Percentiles rank a stretch among this genome's conserved stretches.
Evolutionary conservation across 2,888 invertebrate species (phyloP).

Genomic region (Electrophaes corylata): DNA sequence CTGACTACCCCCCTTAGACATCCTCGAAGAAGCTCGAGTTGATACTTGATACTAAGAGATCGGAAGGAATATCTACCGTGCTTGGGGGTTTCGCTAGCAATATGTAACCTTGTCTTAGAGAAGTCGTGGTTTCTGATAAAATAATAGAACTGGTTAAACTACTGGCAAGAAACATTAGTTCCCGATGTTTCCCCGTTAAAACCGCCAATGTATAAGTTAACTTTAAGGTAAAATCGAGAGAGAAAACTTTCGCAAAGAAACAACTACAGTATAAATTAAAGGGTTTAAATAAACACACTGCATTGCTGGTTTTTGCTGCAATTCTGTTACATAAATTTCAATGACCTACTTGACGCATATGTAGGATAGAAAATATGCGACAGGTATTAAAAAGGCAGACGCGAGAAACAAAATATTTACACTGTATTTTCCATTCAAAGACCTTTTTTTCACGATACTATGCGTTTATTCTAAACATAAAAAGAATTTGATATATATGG

Average conservation of each 20-base stretch:
- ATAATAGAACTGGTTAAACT: background rate
- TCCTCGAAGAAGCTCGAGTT: too few species aligned
- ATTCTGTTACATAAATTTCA: constrained; percentile 17
- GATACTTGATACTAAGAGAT: too few species aligned
- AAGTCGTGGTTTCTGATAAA: background rate
- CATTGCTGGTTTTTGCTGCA: constrained; percentile 22
- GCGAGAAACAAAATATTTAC: background rate
- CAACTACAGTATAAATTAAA: constrained; percentile 11
- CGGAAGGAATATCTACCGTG: too few species aligned
- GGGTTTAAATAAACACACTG: constrained; percentile 11
- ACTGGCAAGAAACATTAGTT: background rate
- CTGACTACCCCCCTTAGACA: too few species aligned
- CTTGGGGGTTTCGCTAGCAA: too few species aligned
- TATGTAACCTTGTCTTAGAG: too few species aligned
- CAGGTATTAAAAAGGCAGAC: constrained; percentile 1
- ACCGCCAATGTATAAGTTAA: background rate
- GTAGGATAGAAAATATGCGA: constrained; percentile 6
- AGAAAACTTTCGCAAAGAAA: background rate
- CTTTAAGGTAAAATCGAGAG: background rate
- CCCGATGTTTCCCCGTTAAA: background rate
- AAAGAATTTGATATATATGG: too few species aligned
- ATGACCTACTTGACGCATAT: constrained; percentile 23
- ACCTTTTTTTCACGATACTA: too few species aligned
- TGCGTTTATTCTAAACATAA: too few species aligned
- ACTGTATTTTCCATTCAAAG: constrained; percentile 1